Evolutionary conservation across 2,888 invertebrate genomes (phyloP), one percentile per base, ranked within the genome.

Genomic region (Aspidiotus destructor): DNA sequence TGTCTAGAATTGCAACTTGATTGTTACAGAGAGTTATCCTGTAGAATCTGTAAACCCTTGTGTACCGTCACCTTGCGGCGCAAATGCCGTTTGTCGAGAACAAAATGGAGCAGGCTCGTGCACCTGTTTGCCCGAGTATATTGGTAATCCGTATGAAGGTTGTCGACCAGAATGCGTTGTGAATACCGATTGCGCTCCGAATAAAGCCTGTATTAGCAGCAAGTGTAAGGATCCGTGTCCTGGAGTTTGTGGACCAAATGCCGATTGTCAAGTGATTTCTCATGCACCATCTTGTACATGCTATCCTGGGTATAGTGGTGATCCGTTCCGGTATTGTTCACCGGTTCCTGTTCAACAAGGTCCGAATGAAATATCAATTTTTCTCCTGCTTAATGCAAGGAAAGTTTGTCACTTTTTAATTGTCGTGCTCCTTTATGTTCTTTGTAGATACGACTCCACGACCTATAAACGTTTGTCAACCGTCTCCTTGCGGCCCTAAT

Each of bases 151-250:
- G 41, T 86, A 87, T 73, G 86, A 86, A 77, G 85, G 86, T 28
- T 88, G 88, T 76, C 82, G 86, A 60, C 88, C 88, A 13, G 88
- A 88, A 78, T 88, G 88, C 77, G 79, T 85, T 0, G 76, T 85
- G 55, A 85, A 86, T 75, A 84, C 86, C 0, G 88, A 88, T 74
- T 89, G 88, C 76, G 79, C 84, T 44, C 85, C 87, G 2, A 87
- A 89, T 75, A 87, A 86, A 76, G 86, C 91, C 57, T 93, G 93
- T 74, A 82, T 87, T 57, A 83, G 87, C 74, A 89, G 88, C 76
- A 91, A 90, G 77, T 93, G 93, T 75, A 81, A 82, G 63, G 88
- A 92, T 79, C 92, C 92, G 55, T 93, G 92, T 74, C 88, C 89
- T 13, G 90, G 91, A 70, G 84, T 88, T 70, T 93, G 92, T 76